Evolutionary conservation across 2,888 invertebrate genomes (phyloP).

Genomic region (Ceratothoa steindachneri): DNA sequence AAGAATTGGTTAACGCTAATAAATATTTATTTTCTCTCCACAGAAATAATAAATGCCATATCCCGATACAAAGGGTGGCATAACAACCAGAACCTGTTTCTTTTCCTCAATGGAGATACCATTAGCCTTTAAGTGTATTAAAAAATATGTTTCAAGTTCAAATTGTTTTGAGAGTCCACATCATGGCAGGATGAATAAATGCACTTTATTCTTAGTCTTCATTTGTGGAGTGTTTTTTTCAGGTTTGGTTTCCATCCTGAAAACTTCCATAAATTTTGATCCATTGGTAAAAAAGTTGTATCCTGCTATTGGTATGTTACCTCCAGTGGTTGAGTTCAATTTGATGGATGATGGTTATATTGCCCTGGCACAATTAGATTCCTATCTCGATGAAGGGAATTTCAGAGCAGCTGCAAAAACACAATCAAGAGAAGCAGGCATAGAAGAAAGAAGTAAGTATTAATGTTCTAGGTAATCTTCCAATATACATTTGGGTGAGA

Average conservation of each 20-base stretch:
- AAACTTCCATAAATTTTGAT: background rate
- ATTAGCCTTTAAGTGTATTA: background rate
- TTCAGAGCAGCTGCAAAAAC: background rate
- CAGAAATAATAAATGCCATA: too few relatives aligned
- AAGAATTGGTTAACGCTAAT: too few relatives aligned
- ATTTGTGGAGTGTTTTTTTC: background rate
- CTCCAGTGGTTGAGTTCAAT: background rate
- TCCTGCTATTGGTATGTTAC: background rate
- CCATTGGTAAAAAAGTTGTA: background rate
- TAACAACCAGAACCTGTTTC: too few relatives aligned
- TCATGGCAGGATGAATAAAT: background rate
- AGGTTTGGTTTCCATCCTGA: background rate
- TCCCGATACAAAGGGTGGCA: too few relatives aligned
- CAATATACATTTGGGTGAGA: background rate
- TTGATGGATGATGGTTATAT: conserved; percentile 10
- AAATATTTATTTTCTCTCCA: too few relatives aligned
- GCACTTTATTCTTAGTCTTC: background rate
- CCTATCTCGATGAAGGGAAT: background rate
- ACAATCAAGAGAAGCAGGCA: too few relatives aligned
- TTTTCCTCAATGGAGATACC: background rate
- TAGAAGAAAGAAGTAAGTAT: conserved; percentile 6
- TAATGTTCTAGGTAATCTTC: background rate
- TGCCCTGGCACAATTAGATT: background rate
- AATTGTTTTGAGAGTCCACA: background rate
- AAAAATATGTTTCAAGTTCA: background rate